These are phyloP conservation scores for Astreopora myriophthalma DNA, from an alignment of 64 coral and sea anemone species.

Conservation along the genomic window DNA sequence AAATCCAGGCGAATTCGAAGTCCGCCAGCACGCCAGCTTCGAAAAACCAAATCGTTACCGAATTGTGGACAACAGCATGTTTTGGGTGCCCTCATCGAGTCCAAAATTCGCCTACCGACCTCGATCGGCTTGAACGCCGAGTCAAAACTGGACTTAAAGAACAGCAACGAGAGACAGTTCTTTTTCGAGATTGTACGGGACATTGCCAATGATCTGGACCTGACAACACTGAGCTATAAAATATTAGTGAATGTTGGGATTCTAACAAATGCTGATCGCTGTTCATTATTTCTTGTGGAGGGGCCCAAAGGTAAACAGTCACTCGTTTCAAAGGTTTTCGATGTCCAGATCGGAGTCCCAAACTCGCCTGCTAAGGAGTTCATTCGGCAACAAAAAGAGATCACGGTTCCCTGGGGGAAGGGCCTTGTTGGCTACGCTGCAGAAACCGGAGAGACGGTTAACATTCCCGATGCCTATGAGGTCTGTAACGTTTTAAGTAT, in stretches of 20 bases:
- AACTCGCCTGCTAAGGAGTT: conserved; percentile 82
- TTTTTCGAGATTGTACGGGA: conserved; percentile 99
- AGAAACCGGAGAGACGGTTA: conserved; percentile 95
- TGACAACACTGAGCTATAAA: conserved; percentile 99
- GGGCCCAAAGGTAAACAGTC: conserved; percentile 95
- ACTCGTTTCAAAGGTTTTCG: conserved; percentile 99
- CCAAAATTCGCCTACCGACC: conserved; percentile 94
- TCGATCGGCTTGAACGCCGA: conserved; percentile 87
- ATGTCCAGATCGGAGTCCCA: conserved; percentile 82
- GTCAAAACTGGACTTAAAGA: conserved; percentile 92
- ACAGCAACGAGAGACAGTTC: conserved; percentile 95
- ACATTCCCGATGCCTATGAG: conserved; percentile 99
- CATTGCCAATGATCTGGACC: conserved; percentile 97
- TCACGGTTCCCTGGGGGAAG: conserved; percentile 93
- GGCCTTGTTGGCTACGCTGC: conserved; percentile 97
- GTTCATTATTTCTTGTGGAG: conserved; percentile 97
- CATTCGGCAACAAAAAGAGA: conserved; percentile 89
- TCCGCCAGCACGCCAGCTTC: conserved; percentile 73
- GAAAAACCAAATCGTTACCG: conserved; percentile 95
- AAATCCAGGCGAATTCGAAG: conserved; percentile 71
- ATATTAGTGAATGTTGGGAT: conserved; percentile 99
- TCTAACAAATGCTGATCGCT: conserved; percentile 98
- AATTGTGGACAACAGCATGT: conserved; percentile 92
- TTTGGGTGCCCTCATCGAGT: conserved; percentile 94
- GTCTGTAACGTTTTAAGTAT: conserved; percentile 95